Base-by-base conservation (phyloP, 1,140 invertebrate genomes). In the Adelges cooleyi region DNA sequence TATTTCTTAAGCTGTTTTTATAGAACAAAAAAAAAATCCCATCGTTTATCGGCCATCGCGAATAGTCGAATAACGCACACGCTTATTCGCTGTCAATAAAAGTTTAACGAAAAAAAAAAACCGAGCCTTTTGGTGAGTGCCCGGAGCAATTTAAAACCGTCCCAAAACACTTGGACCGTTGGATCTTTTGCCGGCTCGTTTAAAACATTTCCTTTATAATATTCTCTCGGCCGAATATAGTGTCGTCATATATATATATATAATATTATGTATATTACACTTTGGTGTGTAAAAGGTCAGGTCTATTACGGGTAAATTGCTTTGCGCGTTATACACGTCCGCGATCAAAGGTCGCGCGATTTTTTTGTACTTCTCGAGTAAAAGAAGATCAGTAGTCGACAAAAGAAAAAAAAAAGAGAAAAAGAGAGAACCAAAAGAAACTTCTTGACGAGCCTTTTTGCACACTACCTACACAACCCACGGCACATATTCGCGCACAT, bases 291-390 rank as follows among this genome's bases (percentile, higher is more conserved):
- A 59, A 48, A 62, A 62, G 42, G 42, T 48, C 40, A 62, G 56
- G 56, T 62, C 42, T 62, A 62, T 62, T 62, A 62, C 56, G 42
- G 42, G 38, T 46, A 62, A 62, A 62, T 62, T 62, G 56, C 56
- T 62, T 62, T 62, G 25, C 40, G 27, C 22, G 44, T 62, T 62
- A 59, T 38, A 44, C n/a, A 44, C 29, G 44, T 20, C 56, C 20
- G 20, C 56, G 56, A 62, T 62, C 56, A 62, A 62, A 62, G 56
- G 56, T 48, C 56, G 20, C 42, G 44, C 56, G n/a, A 40, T 23
- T 29, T 46, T 62, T 29, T 20, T 62, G 40, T 33, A 6, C 11
- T 33, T 33, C 11, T 33, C 29, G 29, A 33, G 11, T n/a, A n/a
- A n/a, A 59, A 1, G 53, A 44, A 59, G 36, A 23, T 17, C 38